Conservation (phyloP, 1,140 invertebrate genomes). For the Pseudomyrmex flavicornis region DNA sequence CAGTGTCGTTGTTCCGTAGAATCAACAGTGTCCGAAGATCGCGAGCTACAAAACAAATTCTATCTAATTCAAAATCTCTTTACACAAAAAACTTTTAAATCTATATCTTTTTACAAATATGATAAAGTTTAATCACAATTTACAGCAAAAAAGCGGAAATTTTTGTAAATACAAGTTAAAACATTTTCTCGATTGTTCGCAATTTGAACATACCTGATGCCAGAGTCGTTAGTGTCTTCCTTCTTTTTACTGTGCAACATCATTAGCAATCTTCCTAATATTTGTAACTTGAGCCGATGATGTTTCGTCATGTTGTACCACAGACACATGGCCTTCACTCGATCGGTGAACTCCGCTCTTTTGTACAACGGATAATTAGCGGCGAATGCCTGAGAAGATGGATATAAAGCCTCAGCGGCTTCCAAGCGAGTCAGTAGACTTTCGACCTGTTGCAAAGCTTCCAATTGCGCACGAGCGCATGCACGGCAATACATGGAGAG, state of each 20-base stretch:
- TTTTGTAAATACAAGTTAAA: not conserved
- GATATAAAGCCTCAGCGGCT: constrained; percentile 92
- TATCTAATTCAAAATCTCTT: not conserved
- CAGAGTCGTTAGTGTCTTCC: constrained; percentile 77
- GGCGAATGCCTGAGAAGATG: constrained; percentile 92
- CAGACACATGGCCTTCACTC: constrained; percentile 92
- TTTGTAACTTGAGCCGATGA: constrained; percentile 92
- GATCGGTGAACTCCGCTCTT: constrained; percentile 88
- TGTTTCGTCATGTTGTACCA: constrained; percentile 96
- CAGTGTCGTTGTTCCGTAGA: constrained; percentile 64
- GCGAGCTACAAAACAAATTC: constrained; percentile 69
- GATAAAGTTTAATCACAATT: not conserved
- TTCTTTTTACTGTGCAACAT: constrained; percentile 82
- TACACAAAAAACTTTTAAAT: not conserved
- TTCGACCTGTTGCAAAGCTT: constrained; percentile 91
- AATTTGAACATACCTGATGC: constrained; percentile 71
- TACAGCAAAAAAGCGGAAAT: not conserved
- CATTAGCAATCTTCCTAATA: constrained; percentile 91
- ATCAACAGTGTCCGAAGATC: constrained; percentile 73
- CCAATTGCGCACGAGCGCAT: constrained; percentile 89
- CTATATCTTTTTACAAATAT: not conserved
- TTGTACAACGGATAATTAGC: constrained; percentile 90
- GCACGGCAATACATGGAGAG: constrained; percentile 89
- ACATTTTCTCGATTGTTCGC: not conserved
- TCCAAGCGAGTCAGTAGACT: constrained; percentile 90